These are phyloP conservation scores for Goniozus legneri DNA, from an alignment of 1,140 invertebrate species.

Conservation along the genomic window DNA sequence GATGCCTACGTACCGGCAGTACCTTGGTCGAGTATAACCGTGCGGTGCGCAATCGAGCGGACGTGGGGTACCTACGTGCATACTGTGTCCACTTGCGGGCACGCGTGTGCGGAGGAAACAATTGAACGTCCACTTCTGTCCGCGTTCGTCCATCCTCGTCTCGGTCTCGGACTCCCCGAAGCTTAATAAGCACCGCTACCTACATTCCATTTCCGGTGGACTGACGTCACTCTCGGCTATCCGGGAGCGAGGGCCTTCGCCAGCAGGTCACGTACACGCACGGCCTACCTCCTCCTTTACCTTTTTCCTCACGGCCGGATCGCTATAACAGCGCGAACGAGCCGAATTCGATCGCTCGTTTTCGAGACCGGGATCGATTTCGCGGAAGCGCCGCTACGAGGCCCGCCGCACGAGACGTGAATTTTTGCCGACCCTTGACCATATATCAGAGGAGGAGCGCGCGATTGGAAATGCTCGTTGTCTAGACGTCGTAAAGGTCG, in stretches of 20 bases:
- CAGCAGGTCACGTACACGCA: constrained; percentile 23
- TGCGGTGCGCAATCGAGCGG: no score
- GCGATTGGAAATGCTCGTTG: no score
- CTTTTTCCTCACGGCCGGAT: constrained; percentile 18
- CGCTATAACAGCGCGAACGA: constrained; percentile 3
- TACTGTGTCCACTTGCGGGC: constrained; percentile 37
- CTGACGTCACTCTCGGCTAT: constrained; percentile 51
- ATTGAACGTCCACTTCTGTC: constrained; percentile 41
- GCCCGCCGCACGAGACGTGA: no score
- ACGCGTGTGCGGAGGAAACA: constrained; percentile 53
- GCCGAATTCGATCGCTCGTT: constrained; percentile 11
- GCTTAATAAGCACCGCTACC: constrained; percentile 54
- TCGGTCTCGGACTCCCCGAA: constrained; percentile 18
- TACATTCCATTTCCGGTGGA: constrained; percentile 55
- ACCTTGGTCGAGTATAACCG: no score
- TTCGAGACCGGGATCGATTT: constrained; percentile 16
- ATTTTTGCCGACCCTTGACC: no score
- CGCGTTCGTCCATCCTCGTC: constrained; percentile 23
- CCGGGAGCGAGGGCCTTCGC: constrained; percentile 34
- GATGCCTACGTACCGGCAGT: constrained; percentile 42
- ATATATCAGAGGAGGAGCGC: no score
- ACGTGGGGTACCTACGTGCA: constrained; percentile 36
- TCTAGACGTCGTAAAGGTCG: no score
- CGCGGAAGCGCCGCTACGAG: no score
- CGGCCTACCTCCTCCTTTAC: constrained; percentile 21